Base-by-base conservation (phyloP, 2,797 vertebrate species). In the Danio albolineatus region DNA sequence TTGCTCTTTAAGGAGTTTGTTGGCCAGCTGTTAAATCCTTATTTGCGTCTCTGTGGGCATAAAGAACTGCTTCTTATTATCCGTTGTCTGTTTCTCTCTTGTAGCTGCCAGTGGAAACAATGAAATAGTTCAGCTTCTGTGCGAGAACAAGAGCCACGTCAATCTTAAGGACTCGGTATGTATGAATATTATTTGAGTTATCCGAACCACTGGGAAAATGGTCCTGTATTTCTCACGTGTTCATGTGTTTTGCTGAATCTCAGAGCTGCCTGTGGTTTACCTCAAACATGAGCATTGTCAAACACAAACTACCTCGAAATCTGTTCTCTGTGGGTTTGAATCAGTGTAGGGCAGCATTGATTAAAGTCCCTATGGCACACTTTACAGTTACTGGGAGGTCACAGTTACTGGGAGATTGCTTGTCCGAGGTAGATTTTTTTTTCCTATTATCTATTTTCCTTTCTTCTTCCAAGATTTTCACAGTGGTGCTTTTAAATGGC, bases 111-210 rank as follows among this genome's bases (percentile, higher is more conserved):
- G 91, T 54, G 97, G 97, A 81, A 95, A 91, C 87, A 83, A 95
- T 83, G 94, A 90, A 75, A 91, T 91, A n/a, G 92, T 96, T 87
- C 95, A 96, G 21, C 90, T 95, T 81, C 92, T 99, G 43, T 97
- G 95, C 73, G 96, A 98, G 85, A 91, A 96, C 81, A 97, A 93
- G 87, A 95, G 94, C 89, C 91, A 95, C 3, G 28, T 96, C 84
- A 96, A 96, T 78, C 64, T 95, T 73, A 96, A 95, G 90, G 98
- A 99, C 87, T 82, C 80, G 90, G 98, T 99, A 93, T 0, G 97
- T 97, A 89, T 51, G 72, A 75, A 43, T 78, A 62, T 80, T 69
- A 61, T 21, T 16, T 28, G 19, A 9, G 46, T 17, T 65, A 14
- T 44, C n/a, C 19, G 10, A 62, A 36, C 41, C 39, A 16, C 16